Conservation (phyloP, 53 echinoderm and acorn worm genomes). For the Temnopleurus reevesii region DNA sequence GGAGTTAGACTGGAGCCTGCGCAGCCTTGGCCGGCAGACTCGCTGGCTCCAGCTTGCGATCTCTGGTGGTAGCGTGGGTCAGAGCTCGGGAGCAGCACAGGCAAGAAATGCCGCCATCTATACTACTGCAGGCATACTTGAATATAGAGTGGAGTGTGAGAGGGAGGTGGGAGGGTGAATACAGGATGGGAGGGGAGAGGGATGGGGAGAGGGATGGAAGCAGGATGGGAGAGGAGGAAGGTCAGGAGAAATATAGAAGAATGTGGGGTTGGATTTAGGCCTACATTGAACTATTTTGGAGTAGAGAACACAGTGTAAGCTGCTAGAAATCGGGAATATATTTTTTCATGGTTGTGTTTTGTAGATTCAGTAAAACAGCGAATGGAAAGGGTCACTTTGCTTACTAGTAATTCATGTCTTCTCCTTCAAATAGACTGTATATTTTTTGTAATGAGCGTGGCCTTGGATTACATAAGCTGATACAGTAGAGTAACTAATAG, state of each 20-base stretch:
- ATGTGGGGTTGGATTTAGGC: not conserved
- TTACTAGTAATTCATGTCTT: no score
- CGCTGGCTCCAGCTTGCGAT: slow-evolving; percentile 71
- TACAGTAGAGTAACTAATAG: no score
- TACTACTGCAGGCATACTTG: not conserved
- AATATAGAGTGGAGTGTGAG: not conserved
- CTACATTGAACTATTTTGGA: no score
- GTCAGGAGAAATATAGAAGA: not conserved
- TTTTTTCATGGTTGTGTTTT: no score
- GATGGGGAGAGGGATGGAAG: not conserved
- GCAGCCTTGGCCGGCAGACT: slow-evolving; percentile 86
- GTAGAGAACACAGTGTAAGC: no score
- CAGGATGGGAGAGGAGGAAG: not conserved
- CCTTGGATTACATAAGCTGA: no score
- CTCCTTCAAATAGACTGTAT: no score
- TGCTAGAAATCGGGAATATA: no score
- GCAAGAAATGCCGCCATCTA: not conserved
- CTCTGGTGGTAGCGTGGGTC: slow-evolving; percentile 72
- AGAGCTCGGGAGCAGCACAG: not conserved
- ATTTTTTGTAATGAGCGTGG: no score
- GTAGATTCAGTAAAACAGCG: no score
- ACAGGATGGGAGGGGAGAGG: not conserved
- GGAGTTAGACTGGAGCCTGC: slow-evolving; percentile 52
- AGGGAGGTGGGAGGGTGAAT: no score
- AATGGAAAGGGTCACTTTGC: no score